Percentiles rank a stretch among this genome's conserved stretches.
Evolutionary conservation across 2,113 vertebrate species (phyloP).

Genomic region (Cyprinodon brontotheroides): DNA sequence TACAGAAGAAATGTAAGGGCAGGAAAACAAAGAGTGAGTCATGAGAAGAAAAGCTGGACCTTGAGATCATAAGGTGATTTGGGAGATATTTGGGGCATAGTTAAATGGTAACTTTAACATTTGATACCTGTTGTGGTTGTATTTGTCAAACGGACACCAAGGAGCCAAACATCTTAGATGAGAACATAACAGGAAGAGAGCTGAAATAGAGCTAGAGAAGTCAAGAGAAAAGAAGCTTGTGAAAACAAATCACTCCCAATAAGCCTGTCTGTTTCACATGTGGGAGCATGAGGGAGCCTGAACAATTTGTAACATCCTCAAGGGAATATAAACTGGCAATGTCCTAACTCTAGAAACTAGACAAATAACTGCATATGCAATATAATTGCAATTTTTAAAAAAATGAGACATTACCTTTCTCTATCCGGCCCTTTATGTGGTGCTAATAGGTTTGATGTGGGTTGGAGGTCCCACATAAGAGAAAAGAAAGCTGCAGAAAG

Average conservation of each 20-base stretch:
- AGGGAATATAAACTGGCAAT: constrained; percentile 3
- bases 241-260: constrained; percentile 41
- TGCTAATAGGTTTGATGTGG: no score
- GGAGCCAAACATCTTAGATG: background rate
- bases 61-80: constrained; percentile 15
- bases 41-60: background rate
- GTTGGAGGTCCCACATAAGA: no score
- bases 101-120: constrained; percentile 1
- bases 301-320: constrained; percentile 46
- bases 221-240: constrained; percentile 2
- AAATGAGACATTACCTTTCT: no score
- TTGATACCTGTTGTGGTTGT: constrained; percentile 1
- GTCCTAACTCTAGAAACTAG: constrained; percentile 31
- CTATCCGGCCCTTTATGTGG: no score
- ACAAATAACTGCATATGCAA: no score
- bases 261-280: constrained; percentile 16
- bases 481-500: no score
- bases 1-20: constrained; percentile 35
- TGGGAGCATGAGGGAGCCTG: constrained; percentile 10
- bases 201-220: constrained; percentile 2
- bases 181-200: constrained; percentile 2
- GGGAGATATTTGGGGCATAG: background rate
- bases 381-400: no score
- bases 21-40: constrained; percentile 4
- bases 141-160: constrained; percentile 1